phyloP scores from a whole-genome alignment of 2,888 invertebrate species.

The Drosophila trichaetosa region DNA sequence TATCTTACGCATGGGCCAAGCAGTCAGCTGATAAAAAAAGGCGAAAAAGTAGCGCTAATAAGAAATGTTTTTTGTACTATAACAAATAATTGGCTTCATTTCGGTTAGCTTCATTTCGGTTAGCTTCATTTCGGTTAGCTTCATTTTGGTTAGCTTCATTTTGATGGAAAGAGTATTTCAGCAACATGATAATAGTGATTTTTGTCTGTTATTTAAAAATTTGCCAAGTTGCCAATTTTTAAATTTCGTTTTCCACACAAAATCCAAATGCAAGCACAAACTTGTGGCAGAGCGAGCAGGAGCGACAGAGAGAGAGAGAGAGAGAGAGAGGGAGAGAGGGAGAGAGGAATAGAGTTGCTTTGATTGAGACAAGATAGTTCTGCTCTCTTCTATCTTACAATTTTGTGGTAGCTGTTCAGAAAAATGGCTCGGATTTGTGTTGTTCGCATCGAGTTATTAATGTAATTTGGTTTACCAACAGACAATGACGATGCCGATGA shows the following conservation, averaged over 20 bases:
- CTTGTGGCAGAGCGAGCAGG: constrained; percentile 1
- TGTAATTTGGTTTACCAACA: constrained; percentile 69
- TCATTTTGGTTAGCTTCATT: neutral
- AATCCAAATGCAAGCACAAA: constrained; percentile 42
- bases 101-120: neutral
- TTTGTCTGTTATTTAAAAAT: constrained; percentile 61
- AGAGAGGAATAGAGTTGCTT: constrained; percentile 1
- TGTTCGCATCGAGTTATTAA: constrained; percentile 70
- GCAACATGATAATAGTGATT: neutral
- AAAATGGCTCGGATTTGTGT: constrained; percentile 50
- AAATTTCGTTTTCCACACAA: constrained; percentile 39
- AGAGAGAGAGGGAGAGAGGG: neutral
- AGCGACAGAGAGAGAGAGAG: neutral
- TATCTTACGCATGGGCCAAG: neutral
- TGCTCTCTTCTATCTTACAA: neutral
- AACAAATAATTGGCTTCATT: neutral
- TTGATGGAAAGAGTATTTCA: constrained; percentile 27
- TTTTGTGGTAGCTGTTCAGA: constrained; percentile 5
- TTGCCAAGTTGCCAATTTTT: constrained; percentile 59
- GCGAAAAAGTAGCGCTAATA: neutral
- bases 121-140: neutral
- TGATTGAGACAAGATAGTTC: constrained; percentile 66
- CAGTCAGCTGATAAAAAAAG: neutral
- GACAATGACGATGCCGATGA: constrained; percentile 44
- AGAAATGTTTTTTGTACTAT: neutral